Conservation (phyloP, 2,113 vertebrate genomes). For the Pandion haliaetus region DNA sequence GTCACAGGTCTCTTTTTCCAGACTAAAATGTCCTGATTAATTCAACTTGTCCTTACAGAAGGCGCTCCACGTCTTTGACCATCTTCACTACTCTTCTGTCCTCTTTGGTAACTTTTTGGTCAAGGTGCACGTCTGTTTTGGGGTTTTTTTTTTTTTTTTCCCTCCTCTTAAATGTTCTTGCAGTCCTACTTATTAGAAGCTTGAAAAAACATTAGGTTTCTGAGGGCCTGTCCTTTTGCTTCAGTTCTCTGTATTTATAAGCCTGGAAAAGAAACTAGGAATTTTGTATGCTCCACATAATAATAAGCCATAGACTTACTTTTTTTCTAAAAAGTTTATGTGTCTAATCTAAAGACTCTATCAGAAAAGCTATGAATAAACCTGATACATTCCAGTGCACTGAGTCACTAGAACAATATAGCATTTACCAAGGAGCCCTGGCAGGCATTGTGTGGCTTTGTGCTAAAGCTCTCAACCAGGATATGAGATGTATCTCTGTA, state of each 20-base stretch:
- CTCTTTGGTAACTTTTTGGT: neutral
- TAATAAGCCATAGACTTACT: neutral
- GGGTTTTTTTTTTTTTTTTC: neutral
- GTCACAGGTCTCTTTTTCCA: neutral
- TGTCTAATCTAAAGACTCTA: neutral
- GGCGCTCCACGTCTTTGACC: neutral
- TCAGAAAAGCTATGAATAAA: slow-evolving; percentile 10
- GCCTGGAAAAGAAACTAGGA: neutral
- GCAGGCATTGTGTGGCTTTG: neutral
- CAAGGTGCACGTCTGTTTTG: fast-evolving
- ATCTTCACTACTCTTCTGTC: neutral
- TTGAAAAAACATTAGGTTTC: neutral
- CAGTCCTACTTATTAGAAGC: neutral
- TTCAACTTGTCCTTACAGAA: neutral
- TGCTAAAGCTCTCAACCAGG: neutral
- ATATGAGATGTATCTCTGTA: neutral
- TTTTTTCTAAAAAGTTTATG: neutral
- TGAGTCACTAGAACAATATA: neutral
- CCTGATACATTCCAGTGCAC: neutral
- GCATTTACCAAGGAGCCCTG: neutral
- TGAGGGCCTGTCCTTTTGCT: neutral
- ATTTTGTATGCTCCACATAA: neutral
- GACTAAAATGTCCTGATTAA: neutral
- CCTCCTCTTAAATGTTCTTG: neutral
- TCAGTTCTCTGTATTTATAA: neutral